These are phyloP conservation scores for Cynocephalus volans DNA, from an alignment of 2,113 vertebrate species.

Conservation along the genomic window DNA sequence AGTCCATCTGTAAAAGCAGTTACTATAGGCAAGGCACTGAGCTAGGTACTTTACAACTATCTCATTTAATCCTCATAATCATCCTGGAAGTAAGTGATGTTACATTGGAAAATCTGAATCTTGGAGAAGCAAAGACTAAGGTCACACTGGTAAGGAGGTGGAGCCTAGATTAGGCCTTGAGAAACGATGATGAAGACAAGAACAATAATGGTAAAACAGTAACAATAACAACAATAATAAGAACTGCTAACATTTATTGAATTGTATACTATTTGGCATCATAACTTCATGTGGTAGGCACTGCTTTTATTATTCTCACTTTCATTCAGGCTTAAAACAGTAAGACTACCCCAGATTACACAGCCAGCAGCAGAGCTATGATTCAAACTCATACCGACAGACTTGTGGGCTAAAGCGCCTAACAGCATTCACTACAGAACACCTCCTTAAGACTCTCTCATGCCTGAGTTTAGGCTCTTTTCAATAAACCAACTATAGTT, in stretches of 20 bases:
- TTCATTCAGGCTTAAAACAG: constrained; percentile 14
- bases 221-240: background rate
- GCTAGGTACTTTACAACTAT: constrained; percentile 5
- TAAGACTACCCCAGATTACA: background rate
- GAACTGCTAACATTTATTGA: background rate
- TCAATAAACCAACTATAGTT: background rate
- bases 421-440: background rate
- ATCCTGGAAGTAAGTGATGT: background rate
- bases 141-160: constrained; percentile 9
- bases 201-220: background rate
- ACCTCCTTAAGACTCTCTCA: background rate
- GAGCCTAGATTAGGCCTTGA: background rate
- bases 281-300: background rate
- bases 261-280: background rate
- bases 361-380: background rate
- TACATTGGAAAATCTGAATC: background rate
- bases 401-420: background rate
- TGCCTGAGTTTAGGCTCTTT: background rate
- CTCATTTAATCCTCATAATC: constrained; percentile 31
- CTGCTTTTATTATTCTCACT: background rate
- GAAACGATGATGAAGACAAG: background rate
- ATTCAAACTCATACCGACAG: constrained; percentile 9
- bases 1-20: constrained; percentile 23
- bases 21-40: background rate
- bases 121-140: constrained; percentile 55